Base-by-base conservation (phyloP, 1,140 invertebrate genomes). In the Sitophilus oryzae region DNA sequence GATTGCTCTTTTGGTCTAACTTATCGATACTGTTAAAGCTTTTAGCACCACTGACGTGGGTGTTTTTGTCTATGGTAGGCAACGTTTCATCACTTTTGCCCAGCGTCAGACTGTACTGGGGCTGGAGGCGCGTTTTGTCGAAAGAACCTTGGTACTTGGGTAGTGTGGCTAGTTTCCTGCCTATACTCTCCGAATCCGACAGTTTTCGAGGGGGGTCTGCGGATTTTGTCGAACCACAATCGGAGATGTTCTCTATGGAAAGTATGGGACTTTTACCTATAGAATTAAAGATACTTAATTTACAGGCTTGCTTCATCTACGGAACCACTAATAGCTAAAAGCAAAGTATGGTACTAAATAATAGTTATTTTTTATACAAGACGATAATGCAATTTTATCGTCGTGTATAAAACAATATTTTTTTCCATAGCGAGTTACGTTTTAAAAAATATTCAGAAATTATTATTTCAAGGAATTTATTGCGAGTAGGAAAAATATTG, bases 101-200 rank as follows among this genome's bases (percentile, higher is more conserved):
- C 6, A 67, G 22, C 1, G 59, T 70, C 22, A 69, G 59, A 54
- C 70, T 69, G 44, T 68, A 62, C 37, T 69, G 68, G 4, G 70
- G 69, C 20, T 67, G 66, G 6, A 69, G 51, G 10, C 60, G 56
- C 14, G 67, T 61, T 40, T 60, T 59, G 47, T 73, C 66, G 25
- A 70, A 56, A 20, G 66, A 62, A 58, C 71, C 69, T 49, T 66
- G 64, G 45, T 73, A 74, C 52, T 71, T 72, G 1, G 74, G 73
- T 9, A 74, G 60, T 11, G 73, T 76, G 3, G 73, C 72, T 22
- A 74, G 59, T 61, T 76, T 76, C 59, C 65, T 69, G 2, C 71
- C 70, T 5, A 72, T 72, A 47, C 68, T 72, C 49, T 72, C 71
- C 2, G 66, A 65, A 55, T 72, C 71, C 0, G 71, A 71, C 1